Conservation (phyloP, 2,888 invertebrate species). For the Drosophila subsilvestris region DNA sequence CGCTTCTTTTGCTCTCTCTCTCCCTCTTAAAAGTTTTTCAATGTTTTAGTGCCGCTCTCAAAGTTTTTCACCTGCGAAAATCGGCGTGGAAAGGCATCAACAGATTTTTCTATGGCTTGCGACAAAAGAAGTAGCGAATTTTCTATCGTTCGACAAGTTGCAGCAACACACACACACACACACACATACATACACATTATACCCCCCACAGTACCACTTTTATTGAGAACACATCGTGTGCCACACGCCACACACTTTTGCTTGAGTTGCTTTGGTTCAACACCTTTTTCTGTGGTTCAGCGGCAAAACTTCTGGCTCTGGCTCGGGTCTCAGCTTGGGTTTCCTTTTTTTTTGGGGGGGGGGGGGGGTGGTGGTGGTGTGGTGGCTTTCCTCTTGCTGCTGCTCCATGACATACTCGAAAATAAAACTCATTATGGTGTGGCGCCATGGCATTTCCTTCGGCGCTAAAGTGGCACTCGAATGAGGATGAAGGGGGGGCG, state of each 20-base stretch:
- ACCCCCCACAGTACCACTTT: neutral
- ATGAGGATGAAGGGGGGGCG: neutral
- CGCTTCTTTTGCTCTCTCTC: neutral
- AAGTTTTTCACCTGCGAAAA: slow-evolving; percentile 19
- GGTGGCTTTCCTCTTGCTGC: neutral
- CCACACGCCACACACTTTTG: slow-evolving; percentile 23
- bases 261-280: slow-evolving; percentile 43
- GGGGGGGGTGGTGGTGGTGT: too few relatives aligned
- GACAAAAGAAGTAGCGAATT: slow-evolving; percentile 27
- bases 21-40: neutral
- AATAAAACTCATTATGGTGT: slow-evolving; percentile 41
- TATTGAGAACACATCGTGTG: neutral
- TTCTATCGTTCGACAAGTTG: slow-evolving; percentile 40
- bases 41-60: neutral
- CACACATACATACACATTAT: too few relatives aligned
- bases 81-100: slow-evolving; percentile 36
- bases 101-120: slow-evolving; percentile 35
- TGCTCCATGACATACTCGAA: slow-evolving; percentile 43
- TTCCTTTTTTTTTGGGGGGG: slow-evolving; percentile 23
- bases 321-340: slow-evolving; percentile 24
- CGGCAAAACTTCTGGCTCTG: slow-evolving; percentile 7
- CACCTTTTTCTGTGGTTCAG: slow-evolving; percentile 34
- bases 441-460: slow-evolving; percentile 27
- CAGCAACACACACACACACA: neutral
- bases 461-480: slow-evolving; percentile 33